phyloP scores from a whole-genome alignment of 2,797 vertebrate genomes.

The Falco berigora region DNA sequence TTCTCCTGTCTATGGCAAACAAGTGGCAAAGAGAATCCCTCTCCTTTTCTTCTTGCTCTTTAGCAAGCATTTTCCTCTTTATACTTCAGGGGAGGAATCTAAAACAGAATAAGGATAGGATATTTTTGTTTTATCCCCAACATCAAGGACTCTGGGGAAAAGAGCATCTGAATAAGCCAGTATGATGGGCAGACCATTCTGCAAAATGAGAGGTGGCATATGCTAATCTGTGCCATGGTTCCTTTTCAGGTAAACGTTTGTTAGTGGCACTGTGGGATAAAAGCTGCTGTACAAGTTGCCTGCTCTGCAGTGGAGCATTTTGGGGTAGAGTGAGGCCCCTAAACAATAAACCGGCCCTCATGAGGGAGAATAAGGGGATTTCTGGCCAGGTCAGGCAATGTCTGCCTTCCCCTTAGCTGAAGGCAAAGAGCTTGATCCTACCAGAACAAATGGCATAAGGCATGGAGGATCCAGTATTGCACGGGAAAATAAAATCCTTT shows the following conservation, averaged over 20 bases:
- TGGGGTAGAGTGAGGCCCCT: neutral
- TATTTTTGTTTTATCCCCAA: neutral
- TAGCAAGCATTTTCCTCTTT: neutral
- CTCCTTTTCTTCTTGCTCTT: neutral
- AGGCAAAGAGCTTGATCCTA: conserved; percentile 28
- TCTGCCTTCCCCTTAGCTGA: neutral
- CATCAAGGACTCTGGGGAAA: neutral
- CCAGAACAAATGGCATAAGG: conserved; percentile 38
- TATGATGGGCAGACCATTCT: neutral
- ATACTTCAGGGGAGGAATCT: neutral
- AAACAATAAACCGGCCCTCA: neutral
- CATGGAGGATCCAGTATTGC: neutral
- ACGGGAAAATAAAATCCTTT: conserved; percentile 4
- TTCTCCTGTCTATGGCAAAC: neutral
- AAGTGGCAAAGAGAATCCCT: neutral
- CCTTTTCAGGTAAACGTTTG: neutral
- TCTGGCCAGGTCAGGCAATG: neutral
- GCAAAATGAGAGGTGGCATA: neutral
- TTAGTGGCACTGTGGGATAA: neutral
- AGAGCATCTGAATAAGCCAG: neutral
- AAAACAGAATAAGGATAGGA: neutral
- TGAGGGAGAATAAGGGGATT: neutral
- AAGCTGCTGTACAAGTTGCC: neutral
- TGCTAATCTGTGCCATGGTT: neutral
- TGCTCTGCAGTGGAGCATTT: neutral